Conservation (phyloP, 1,140 invertebrate genomes). For the Chelonus insularis region DNA sequence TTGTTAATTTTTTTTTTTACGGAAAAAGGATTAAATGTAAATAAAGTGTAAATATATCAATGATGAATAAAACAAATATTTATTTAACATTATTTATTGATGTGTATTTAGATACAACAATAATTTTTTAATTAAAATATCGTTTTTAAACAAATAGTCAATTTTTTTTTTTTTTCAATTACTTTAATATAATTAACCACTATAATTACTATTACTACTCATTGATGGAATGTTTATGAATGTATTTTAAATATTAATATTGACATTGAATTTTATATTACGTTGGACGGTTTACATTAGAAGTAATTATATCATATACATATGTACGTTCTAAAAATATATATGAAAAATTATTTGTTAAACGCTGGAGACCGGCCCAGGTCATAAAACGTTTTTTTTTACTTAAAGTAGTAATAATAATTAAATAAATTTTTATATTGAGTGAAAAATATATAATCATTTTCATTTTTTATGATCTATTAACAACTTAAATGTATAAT, state of each 20-base stretch:
- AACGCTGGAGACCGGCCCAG: constrained; percentile 18
- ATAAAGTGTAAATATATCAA: too few species aligned
- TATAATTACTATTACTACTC: neutral
- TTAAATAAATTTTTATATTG: neutral
- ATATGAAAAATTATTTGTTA: constrained; percentile 45
- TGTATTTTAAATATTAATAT: constrained; percentile 9
- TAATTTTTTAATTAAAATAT: too few species aligned
- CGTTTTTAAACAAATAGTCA: constrained; percentile 21
- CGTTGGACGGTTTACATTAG: constrained; percentile 58
- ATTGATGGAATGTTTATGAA: constrained; percentile 12
- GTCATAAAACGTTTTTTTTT: neutral
- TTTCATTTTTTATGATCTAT: too few species aligned
- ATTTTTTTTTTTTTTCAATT: constrained; percentile 28
- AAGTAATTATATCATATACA: constrained; percentile 58
- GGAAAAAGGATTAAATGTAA: too few species aligned
- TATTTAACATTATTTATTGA: too few species aligned
- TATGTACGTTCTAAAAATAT: constrained; percentile 55
- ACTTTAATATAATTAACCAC: constrained; percentile 15
- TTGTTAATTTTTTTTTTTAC: neutral
- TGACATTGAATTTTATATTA: constrained; percentile 50
- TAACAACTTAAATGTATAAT: too few species aligned
- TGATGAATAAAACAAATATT: too few species aligned
- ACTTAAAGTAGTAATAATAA: neutral
- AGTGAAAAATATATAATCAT: neutral
- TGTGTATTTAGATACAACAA: too few species aligned